phyloP scores from a whole-genome alignment of 2,888 invertebrate species.

The Molorchus minor region DNA sequence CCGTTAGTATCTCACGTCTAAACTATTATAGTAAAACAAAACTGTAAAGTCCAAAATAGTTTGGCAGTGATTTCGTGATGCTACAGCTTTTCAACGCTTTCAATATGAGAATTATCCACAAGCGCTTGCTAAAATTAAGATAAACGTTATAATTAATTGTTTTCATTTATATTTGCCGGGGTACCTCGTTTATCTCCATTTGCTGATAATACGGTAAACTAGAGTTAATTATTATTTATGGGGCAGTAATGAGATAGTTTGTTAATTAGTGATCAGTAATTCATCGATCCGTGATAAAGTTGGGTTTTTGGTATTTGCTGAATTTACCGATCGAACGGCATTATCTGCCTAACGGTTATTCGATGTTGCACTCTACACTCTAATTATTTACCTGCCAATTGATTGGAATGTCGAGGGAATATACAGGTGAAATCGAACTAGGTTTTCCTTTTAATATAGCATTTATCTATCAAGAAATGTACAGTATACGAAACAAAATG shows the following conservation, averaged over 20 bases:
- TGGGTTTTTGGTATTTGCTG: background rate
- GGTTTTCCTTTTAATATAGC: background rate
- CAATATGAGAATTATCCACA: slow-evolving; percentile 13
- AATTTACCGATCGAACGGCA: background rate
- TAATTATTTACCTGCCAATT: too few relatives aligned
- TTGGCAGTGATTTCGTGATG: slow-evolving; percentile 14
- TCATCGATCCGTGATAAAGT: background rate
- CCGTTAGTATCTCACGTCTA: too few relatives aligned
- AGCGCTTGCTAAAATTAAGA: slow-evolving; percentile 24
- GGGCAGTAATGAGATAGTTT: slow-evolving; percentile 1
- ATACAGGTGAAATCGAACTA: background rate
- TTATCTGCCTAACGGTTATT: too few relatives aligned
- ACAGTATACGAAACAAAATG: too few relatives aligned
- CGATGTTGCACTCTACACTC: too few relatives aligned
- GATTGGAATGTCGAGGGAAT: background rate
- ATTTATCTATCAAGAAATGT: background rate
- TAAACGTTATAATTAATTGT: slow-evolving; percentile 29
- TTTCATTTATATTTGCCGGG: slow-evolving; percentile 11
- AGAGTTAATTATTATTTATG: slow-evolving; percentile 11
- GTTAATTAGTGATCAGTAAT: slow-evolving; percentile 7
- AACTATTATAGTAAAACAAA: too few relatives aligned
- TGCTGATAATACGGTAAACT: background rate
- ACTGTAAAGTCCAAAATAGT: slow-evolving; percentile 16
- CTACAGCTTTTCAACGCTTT: slow-evolving; percentile 7
- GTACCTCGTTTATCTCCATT: slow-evolving; percentile 22